phyloP scores from a whole-genome alignment of 1,140 invertebrate species.

The Dreissena polymorpha region DNA sequence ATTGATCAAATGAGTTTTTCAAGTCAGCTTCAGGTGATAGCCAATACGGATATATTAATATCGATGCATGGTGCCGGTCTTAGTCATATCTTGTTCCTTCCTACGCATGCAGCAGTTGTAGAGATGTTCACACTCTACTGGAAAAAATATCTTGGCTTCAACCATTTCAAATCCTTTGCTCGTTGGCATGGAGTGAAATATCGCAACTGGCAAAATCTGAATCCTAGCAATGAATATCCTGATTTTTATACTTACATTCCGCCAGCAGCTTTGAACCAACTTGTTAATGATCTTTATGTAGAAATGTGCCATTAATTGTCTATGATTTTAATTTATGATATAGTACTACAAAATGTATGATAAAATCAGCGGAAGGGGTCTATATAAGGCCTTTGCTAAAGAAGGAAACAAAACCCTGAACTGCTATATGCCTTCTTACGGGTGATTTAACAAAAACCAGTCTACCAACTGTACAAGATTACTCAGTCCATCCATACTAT shows the following conservation, averaged over 20 bases:
- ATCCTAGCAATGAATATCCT: constrained; percentile 60
- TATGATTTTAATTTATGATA: too few species aligned
- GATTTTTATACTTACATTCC: constrained; percentile 64
- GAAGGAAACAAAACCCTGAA: too few species aligned
- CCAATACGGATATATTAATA: constrained; percentile 94
- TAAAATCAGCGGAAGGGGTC: too few species aligned
- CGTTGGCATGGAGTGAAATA: constrained; percentile 72
- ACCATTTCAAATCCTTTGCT: constrained; percentile 73
- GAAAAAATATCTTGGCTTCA: constrained; percentile 45
- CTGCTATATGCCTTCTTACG: too few species aligned
- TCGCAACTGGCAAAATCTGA: constrained; percentile 69
- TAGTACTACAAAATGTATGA: too few species aligned
- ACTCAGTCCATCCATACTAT: too few species aligned
- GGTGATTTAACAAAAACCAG: too few species aligned
- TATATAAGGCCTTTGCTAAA: too few species aligned
- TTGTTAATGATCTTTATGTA: constrained; percentile 14
- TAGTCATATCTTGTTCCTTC: constrained; percentile 95
- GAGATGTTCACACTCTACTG: constrained; percentile 87
- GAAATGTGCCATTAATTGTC: constrained; percentile 34
- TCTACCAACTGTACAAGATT: too few species aligned
- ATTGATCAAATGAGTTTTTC: constrained; percentile 69
- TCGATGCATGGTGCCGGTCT: constrained; percentile 98
- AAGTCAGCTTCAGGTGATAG: constrained; percentile 68
- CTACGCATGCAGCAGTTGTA: constrained; percentile 96
- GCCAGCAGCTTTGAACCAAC: constrained; percentile 20